Conservation (phyloP, 92 coral and sea anemone species). For the Phenganax stokvisi region DNA sequence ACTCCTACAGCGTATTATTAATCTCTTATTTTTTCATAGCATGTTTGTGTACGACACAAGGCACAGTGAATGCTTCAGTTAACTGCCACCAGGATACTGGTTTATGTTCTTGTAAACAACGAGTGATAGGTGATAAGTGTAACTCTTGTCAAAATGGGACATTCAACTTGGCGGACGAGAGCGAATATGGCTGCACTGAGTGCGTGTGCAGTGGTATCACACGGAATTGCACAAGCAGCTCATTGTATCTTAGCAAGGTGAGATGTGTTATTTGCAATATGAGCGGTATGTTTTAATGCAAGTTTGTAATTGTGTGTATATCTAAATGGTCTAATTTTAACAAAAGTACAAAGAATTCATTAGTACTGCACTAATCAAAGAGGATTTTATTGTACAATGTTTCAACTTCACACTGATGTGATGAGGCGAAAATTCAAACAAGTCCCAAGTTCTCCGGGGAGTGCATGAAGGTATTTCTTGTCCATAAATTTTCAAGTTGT, state of each 20-base stretch:
- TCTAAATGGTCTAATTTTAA: too few species aligned
- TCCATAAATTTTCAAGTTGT: too few species aligned
- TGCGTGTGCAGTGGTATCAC: slow-evolving; percentile 90
- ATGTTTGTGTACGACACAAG: slow-evolving; percentile 60
- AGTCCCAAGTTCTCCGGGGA: too few species aligned
- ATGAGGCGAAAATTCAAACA: too few species aligned
- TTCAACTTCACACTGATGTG: too few species aligned
- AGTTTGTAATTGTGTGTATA: too few species aligned
- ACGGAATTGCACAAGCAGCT: slow-evolving; percentile 68
- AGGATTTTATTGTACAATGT: too few species aligned
- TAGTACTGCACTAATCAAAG: too few species aligned
- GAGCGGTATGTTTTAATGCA: neutral
- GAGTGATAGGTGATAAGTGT: slow-evolving; percentile 77
- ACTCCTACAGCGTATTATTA: too few species aligned
- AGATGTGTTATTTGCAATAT: neutral
- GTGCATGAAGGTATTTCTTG: too few species aligned
- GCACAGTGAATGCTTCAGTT: slow-evolving; percentile 58
- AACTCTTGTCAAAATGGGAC: slow-evolving; percentile 63
- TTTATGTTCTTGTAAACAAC: slow-evolving; percentile 52
- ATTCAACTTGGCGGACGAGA: slow-evolving; percentile 68
- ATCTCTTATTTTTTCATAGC: slow-evolving; percentile 47
- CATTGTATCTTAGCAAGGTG: slow-evolving; percentile 50
- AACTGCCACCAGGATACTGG: slow-evolving; percentile 34
- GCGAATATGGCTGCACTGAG: slow-evolving; percentile 74
- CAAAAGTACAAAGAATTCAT: too few species aligned